A percentile compares a stretch with the other conserved stretches of the same genome.
Evolutionary conservation across 2,888 invertebrate species (phyloP).

Genomic region (Lomographa bimaculata): DNA sequence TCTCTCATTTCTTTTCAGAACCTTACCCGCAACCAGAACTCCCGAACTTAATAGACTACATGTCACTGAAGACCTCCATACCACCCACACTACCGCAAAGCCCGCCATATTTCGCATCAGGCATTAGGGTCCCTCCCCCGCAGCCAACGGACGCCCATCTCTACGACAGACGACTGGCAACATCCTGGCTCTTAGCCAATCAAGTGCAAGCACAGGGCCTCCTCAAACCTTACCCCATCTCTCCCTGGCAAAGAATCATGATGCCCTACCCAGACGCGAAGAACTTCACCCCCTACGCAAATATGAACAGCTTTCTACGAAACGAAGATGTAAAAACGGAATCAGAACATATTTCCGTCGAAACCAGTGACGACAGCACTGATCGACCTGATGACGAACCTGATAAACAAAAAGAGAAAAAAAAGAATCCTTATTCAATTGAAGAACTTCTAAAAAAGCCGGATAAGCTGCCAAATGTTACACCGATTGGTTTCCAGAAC

Average conservation of each 20-base stretch:
- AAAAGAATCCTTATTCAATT: constrained; percentile 94
- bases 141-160: constrained; percentile 61
- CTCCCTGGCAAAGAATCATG: constrained; percentile 84
- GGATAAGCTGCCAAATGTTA: constrained; percentile 80
- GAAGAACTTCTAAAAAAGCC: constrained; percentile 93
- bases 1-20: constrained; percentile 65
- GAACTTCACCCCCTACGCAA: constrained; percentile 69
- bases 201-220: constrained; percentile 76
- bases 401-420: constrained; percentile 78
- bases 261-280: constrained; percentile 75
- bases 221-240: constrained; percentile 77
- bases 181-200: constrained; percentile 82
- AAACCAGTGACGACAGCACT: constrained; percentile 85
- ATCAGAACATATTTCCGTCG: constrained; percentile 76
- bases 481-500: constrained; percentile 65
- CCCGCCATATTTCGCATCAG: constrained; percentile 68
- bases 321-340: constrained; percentile 74
- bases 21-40: constrained; percentile 64
- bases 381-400: constrained; percentile 79
- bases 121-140: constrained; percentile 67
- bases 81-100: constrained; percentile 58
- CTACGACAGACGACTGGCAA: constrained; percentile 78
- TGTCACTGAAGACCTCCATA: constrained; percentile 65
- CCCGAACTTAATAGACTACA: constrained; percentile 73
- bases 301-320: constrained; percentile 64